A percentile compares a stretch with the other conserved stretches of the same genome.
These are phyloP conservation scores for Thoracochromis brauschi DNA, from an alignment of 2,113 vertebrate genomes.

Conservation along the genomic window DNA sequence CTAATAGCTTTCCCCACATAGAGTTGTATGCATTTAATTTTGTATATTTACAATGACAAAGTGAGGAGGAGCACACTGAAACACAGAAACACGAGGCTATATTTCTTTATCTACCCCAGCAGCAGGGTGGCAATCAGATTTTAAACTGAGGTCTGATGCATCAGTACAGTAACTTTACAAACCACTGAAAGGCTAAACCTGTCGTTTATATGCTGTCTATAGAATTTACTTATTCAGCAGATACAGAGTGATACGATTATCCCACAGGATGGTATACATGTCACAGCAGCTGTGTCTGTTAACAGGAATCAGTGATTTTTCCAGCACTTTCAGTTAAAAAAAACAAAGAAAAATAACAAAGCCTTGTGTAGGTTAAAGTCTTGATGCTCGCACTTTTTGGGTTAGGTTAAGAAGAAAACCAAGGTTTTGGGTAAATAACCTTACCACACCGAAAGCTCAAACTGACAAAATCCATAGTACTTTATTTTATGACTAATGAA, in stretches of 20 bases:
- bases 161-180: not conserved
- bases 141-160: not conserved
- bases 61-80: not conserved
- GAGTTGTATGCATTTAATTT: not conserved
- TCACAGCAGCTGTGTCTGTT: not conserved
- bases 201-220: not conserved
- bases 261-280: not conserved
- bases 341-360: not conserved
- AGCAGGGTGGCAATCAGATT: not conserved
- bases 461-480: not conserved
- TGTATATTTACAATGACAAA: not conserved
- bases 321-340: not conserved
- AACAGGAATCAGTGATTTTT: not conserved
- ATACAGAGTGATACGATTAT: not conserved
- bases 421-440: not conserved
- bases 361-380: not conserved
- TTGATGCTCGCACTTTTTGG: not conserved
- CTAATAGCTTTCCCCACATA: not conserved
- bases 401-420: not conserved
- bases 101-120: not conserved
- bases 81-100: not conserved
- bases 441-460: not conserved
- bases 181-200: not conserved
- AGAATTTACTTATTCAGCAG: not conserved
- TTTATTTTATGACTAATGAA: not conserved